Conservation (phyloP, 2,113 vertebrate genomes). For the Turdus rufiventris region DNA sequence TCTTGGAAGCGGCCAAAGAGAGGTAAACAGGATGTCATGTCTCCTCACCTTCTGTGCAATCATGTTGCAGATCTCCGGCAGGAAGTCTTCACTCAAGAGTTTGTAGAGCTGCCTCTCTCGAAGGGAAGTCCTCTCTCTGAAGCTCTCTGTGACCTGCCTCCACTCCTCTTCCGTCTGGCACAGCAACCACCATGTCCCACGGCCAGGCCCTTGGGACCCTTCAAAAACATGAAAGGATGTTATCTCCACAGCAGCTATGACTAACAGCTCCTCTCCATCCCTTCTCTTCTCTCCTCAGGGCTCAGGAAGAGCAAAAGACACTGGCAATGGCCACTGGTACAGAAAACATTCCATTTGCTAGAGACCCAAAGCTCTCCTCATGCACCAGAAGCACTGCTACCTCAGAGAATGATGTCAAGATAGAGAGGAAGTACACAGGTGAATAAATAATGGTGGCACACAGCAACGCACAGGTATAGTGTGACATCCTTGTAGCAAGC, state of each 20-base stretch:
- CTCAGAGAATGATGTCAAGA: background rate
- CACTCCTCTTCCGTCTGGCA: slow-evolving; percentile 95
- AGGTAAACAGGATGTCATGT: slow-evolving; percentile 55
- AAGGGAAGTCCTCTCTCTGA: slow-evolving; percentile 88
- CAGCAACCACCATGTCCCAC: slow-evolving; percentile 90
- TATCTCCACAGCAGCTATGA: background rate
- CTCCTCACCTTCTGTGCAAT: slow-evolving; percentile 91
- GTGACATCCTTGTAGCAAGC: background rate
- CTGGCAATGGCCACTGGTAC: background rate
- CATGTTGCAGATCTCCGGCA: slow-evolving; percentile 97
- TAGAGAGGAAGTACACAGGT: background rate
- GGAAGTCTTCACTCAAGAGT: slow-evolving; percentile 94
- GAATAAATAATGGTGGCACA: background rate
- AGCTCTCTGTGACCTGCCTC: slow-evolving; percentile 89
- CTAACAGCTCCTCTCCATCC: background rate
- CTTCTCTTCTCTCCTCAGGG: background rate
- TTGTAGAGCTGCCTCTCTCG: slow-evolving; percentile 93
- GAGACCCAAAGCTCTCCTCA: background rate
- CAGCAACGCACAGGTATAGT: background rate
- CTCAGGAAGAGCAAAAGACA: background rate
- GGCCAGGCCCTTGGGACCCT: slow-evolving; percentile 76
- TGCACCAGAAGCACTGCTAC: background rate
- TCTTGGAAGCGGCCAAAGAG: background rate
- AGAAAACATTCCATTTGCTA: background rate
- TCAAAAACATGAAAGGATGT: slow-evolving; percentile 31